Evolutionary conservation across 2,888 invertebrate genomes (phyloP), one percentile per base, ranked within the genome.

Genomic region (Drosophila vallismaia): DNA sequence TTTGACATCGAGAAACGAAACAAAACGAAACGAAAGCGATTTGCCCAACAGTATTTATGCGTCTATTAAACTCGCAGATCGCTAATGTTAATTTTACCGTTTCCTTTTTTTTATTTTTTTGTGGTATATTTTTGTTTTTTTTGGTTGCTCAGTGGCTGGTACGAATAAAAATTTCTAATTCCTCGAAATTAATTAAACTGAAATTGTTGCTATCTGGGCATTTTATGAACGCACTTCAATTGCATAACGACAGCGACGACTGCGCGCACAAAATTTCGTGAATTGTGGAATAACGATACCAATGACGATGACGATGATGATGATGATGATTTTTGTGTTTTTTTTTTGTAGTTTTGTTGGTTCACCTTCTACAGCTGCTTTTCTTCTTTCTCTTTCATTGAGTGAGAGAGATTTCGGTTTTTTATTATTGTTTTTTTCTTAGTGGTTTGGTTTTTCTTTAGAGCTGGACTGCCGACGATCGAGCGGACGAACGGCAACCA

Each of bases 171-270:
- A 64, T 72, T 71, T 51, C 45, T 62, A 73, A 73, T 50, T 62
- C 44, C 40, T 31, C 46, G 29, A 63, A 52, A 63, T 63, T 46
- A 64, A 64, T 63, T 52, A 28, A 63, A 50, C 36, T 58, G 53
- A 71, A 60, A 53, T 62, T 70, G 64, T 66, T 52, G 62, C 59
- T 74, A 12, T 46, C 57, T 54, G 56, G 53, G 31, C 64, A 63
- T 69, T 78, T 75, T 75, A 71, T 67, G 73, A 59, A 85, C 76
- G 72, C 84, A 81, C 86, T 86, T 75, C 73, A 75, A 68, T 84
- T 86, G 82, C 87, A 86, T 86, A 82, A 86, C 82, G 68, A 58
- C 66, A 38, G 76, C 75, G 60, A 79, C 75, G 57, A 58, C 68
- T 62, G 75, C 80, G 80, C 75, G 67, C 75, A 77, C 75, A 67